Evolutionary conservation across 2,797 vertebrate species (phyloP).

Genomic region (Pteronotus mesoamericanus): DNA sequence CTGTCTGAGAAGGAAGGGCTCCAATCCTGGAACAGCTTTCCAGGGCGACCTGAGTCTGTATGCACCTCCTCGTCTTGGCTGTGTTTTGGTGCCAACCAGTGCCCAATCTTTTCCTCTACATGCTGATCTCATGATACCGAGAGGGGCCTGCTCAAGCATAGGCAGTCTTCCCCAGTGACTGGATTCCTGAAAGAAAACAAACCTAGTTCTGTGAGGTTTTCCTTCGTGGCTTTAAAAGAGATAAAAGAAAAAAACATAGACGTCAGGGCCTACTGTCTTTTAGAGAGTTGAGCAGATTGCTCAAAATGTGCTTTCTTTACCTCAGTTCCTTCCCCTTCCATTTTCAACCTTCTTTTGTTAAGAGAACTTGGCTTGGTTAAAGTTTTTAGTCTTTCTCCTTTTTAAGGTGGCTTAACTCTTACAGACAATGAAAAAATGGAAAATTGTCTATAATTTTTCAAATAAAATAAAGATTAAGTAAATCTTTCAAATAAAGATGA

Average conservation of each 20-base stretch:
- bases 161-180: not conserved
- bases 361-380: not conserved
- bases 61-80: not conserved
- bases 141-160: not conserved
- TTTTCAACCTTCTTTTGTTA: not conserved
- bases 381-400: not conserved
- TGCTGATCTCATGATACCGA: not conserved
- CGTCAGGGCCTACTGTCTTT: not conserved
- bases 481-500: conserved; percentile 19
- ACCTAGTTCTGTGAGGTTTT: not conserved
- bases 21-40: not conserved
- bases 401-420: not conserved
- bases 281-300: not conserved
- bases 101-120: not conserved
- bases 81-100: not conserved
- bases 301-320: not conserved
- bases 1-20: not conserved
- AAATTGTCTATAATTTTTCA: too few species aligned
- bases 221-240: not conserved
- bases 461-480: too few species aligned
- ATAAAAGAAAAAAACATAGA: not conserved
- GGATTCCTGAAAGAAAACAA: not conserved
- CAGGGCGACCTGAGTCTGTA: not conserved
- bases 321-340: not conserved
- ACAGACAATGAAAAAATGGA: not conserved